Evolutionary conservation across 2,888 invertebrate species (phyloP).

Genomic region (Eurois occulta): DNA sequence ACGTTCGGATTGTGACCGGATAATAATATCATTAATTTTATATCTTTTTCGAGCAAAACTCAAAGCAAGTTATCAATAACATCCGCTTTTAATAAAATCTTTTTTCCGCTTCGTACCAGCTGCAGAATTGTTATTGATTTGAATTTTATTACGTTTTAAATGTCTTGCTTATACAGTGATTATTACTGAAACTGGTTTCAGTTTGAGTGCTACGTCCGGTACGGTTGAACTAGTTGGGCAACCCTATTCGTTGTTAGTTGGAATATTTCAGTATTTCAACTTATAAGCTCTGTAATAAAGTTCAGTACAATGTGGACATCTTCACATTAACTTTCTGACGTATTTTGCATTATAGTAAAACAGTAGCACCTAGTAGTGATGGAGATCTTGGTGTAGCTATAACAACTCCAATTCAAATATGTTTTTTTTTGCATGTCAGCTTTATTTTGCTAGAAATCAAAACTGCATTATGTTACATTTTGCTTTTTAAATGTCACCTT

Average conservation of each 20-base stretch:
- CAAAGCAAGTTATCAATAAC: constrained; percentile 40
- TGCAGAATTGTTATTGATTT: constrained; percentile 20
- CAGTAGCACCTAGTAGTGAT: not conserved
- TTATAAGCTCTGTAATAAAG: constrained; percentile 3
- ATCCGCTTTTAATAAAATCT: constrained; percentile 36
- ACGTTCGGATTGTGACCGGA: constrained; percentile 30
- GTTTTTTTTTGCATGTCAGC: not conserved
- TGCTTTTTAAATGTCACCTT: not conserved
- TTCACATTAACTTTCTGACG: constrained; percentile 14
- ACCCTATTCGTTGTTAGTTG: constrained; percentile 23
- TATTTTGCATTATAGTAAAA: not conserved
- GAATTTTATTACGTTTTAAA: constrained; percentile 12
- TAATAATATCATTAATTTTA: constrained; percentile 38
- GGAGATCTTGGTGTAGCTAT: not conserved
- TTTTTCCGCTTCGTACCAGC: constrained; percentile 2
- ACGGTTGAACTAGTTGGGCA: constrained; percentile 7
- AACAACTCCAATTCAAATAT: not conserved
- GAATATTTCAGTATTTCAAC: constrained; percentile 36
- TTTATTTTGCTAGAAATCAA: not conserved
- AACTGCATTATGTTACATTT: not conserved
- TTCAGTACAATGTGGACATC: constrained; percentile 6
- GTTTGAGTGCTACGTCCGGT: constrained; percentile 4
- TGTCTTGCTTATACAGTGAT: not conserved
- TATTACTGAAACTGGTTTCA: constrained; percentile 6
- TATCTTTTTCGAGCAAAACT: constrained; percentile 32